These are phyloP conservation scores for Aptenodytes forsteri DNA, from an alignment of 2,113 vertebrate genomes.

Conservation along the genomic window DNA sequence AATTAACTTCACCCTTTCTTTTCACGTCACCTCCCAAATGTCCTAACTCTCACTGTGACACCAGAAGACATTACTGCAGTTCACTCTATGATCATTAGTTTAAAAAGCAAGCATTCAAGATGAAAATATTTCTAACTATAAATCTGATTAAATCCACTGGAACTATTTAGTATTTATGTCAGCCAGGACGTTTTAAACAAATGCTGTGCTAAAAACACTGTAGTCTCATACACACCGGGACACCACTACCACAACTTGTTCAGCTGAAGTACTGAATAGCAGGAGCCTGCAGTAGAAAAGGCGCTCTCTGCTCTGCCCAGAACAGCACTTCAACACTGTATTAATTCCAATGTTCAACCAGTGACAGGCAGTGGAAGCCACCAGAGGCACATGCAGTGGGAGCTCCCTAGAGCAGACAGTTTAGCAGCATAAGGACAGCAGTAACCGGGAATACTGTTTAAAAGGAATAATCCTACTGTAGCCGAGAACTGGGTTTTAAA, in stretches of 20 bases:
- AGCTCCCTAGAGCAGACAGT: neutral
- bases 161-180: constrained; percentile 8
- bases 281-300: neutral
- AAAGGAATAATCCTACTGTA: neutral
- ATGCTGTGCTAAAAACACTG: constrained; percentile 5
- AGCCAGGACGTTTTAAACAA: constrained; percentile 33
- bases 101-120: neutral
- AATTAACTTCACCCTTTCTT: neutral
- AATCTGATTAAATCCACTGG: neutral
- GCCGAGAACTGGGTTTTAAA: neutral
- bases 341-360: neutral
- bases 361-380: neutral
- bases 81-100: neutral
- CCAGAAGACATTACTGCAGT: neutral
- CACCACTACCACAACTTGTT: neutral
- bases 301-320: neutral
- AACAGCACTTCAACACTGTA: neutral
- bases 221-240: neutral
- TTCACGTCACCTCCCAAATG: neutral
- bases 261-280: neutral
- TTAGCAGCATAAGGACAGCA: neutral
- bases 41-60: neutral
- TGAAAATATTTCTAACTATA: neutral
- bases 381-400: neutral
- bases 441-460: neutral